Percentiles rank a stretch among this genome's conserved stretches.
phyloP scores from a whole-genome alignment of 2,113 vertebrate genomes.

The Piprites chloris region DNA sequence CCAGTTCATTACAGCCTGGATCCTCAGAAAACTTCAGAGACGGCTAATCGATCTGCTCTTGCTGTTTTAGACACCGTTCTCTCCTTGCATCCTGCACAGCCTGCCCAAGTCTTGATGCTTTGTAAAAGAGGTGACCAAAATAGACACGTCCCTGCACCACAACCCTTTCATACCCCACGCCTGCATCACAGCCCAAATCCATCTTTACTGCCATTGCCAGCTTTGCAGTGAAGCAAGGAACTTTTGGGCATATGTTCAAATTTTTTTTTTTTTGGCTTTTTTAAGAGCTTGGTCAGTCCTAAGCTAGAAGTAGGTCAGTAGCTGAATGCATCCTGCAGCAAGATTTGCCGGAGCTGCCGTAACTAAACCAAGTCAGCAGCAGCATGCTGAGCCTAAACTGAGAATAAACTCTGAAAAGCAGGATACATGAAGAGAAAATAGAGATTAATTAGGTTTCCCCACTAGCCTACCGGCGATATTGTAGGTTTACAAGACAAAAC shows the following conservation, averaged over 20 bases:
- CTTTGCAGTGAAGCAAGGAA: neutral
- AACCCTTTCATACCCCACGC: neutral
- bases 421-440: neutral
- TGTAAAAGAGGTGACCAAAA: neutral
- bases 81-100: neutral
- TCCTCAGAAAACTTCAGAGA: neutral
- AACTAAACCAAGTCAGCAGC: neutral
- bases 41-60: neutral
- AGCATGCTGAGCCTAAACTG: neutral
- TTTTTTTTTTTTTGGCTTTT: neutral
- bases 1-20: neutral
- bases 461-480: neutral
- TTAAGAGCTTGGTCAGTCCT: neutral
- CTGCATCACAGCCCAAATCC: neutral
- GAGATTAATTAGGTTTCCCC: neutral
- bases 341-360: neutral
- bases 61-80: neutral
- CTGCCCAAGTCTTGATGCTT: neutral
- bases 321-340: neutral
- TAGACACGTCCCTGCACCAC: neutral
- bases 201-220: neutral
- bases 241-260: neutral
- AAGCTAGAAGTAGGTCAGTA: constrained; percentile 15
- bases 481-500: neutral
- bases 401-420: neutral